Evolutionary conservation across 2,113 vertebrate genomes (phyloP).

Genomic region (Sceloporus undulatus): DNA sequence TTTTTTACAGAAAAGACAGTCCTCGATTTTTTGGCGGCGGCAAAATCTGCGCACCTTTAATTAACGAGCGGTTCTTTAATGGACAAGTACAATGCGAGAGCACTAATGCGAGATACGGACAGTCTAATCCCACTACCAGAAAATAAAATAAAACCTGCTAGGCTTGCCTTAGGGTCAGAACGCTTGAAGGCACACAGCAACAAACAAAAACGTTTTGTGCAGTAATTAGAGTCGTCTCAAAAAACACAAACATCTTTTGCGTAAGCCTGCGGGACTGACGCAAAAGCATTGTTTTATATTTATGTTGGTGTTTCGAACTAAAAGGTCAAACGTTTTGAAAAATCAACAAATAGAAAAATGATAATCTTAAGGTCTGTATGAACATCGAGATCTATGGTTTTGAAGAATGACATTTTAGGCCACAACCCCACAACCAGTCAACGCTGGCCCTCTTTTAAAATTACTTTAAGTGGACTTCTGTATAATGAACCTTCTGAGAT

Average conservation of each 20-base stretch:
- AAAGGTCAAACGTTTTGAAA: conserved; percentile 53
- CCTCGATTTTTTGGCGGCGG: conserved; percentile 64
- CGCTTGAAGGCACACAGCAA: too few relatives aligned
- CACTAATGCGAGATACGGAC: too few relatives aligned
- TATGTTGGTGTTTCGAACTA: conserved; percentile 56
- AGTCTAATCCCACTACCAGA: conserved; percentile 25
- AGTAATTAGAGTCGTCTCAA: conserved; percentile 41
- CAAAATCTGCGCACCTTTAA: conserved; percentile 42
- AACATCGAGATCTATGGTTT: conserved; percentile 59
- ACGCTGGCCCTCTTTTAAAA: conserved; percentile 36
- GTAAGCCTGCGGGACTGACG: conserved; percentile 48
- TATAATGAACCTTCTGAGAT: conserved; percentile 43
- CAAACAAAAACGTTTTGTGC: too few relatives aligned
- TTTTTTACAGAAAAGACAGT: conserved; percentile 65
- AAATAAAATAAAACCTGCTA: too few relatives aligned
- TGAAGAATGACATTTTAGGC: conserved; percentile 51
- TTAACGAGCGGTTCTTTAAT: neutral
- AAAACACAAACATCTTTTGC: conserved; percentile 54
- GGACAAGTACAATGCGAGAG: neutral
- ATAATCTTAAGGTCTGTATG: conserved; percentile 52
- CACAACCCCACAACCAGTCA: conserved; percentile 48
- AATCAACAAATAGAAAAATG: conserved; percentile 58
- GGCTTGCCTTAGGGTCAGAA: too few relatives aligned
- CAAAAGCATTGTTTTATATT: conserved; percentile 59
- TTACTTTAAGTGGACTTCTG: conserved; percentile 34